Evolutionary conservation across 2,113 vertebrate genomes (phyloP).

Genomic region (Sphaerodactylus townsendi): DNA sequence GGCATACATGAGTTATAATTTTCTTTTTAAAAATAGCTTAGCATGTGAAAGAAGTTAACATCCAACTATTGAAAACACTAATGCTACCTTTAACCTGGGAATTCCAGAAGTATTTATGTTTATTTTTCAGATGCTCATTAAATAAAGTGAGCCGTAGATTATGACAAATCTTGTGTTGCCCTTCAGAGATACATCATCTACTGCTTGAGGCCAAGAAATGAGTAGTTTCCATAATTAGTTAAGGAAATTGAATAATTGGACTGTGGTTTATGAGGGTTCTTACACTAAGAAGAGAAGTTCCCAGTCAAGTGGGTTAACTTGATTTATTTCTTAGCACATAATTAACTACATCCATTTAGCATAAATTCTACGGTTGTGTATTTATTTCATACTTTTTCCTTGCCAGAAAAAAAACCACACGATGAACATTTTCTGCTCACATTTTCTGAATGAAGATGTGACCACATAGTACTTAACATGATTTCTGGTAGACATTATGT

Average conservation of each 20-base stretch:
- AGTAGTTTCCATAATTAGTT: slow-evolving; percentile 73
- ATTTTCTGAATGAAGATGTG: slow-evolving; percentile 51
- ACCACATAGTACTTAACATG: slow-evolving; percentile 20
- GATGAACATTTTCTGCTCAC: slow-evolving; percentile 16
- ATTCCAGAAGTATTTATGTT: slow-evolving; percentile 64
- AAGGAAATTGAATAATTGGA: slow-evolving; percentile 73
- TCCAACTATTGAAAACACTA: slow-evolving; percentile 28
- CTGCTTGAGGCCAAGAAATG: slow-evolving; percentile 69
- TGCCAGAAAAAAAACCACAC: slow-evolving; percentile 20
- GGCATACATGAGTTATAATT: not conserved
- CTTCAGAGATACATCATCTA: slow-evolving; percentile 68
- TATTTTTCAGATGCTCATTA: slow-evolving; percentile 60
- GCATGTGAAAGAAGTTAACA: not conserved
- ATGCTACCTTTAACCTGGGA: slow-evolving; percentile 41
- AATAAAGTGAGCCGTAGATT: slow-evolving; percentile 62
- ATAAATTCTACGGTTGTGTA: slow-evolving; percentile 53
- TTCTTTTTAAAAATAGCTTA: slow-evolving; percentile 13
- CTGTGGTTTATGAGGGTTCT: slow-evolving; percentile 60
- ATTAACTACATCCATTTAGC: slow-evolving; percentile 61
- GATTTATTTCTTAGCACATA: slow-evolving; percentile 62
- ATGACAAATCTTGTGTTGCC: slow-evolving; percentile 63
- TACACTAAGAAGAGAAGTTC: slow-evolving; percentile 59
- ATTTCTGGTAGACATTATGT: slow-evolving; percentile 43
- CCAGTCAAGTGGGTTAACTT: slow-evolving; percentile 63
- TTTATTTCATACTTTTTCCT: slow-evolving; percentile 43